Percentiles rank a stretch among this genome's conserved stretches.
These are phyloP conservation scores for Pseudoatta argentina DNA, from an alignment of 1,140 invertebrate species.

Conservation along the genomic window DNA sequence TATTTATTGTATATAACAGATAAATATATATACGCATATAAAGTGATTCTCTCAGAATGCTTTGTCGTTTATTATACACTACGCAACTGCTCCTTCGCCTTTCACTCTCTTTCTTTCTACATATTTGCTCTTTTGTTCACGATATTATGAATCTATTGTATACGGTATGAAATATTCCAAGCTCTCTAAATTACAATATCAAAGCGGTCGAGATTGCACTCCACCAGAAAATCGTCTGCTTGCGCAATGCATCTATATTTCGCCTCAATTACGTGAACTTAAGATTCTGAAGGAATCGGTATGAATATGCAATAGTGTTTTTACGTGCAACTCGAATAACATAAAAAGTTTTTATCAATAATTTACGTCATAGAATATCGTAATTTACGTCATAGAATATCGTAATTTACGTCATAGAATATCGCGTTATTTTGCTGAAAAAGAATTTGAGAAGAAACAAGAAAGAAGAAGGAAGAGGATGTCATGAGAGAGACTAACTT, in stretches of 20 bases:
- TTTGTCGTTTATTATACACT: constrained; percentile 14
- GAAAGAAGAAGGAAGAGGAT: neutral
- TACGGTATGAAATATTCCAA: neutral
- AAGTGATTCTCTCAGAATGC: constrained; percentile 45
- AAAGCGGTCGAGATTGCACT: neutral
- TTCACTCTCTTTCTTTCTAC: neutral
- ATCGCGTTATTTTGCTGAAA: neutral
- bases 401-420: too few relatives aligned
- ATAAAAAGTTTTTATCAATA: neutral
- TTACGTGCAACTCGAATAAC: neutral
- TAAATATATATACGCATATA: constrained; percentile 24
- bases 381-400: neutral
- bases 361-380: neutral
- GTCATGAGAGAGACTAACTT: neutral
- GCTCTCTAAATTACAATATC: neutral
- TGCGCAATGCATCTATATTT: neutral
- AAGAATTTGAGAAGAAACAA: neutral
- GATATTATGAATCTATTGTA: neutral
- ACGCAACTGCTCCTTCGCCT: neutral
- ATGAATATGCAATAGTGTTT: neutral
- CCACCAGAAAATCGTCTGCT: neutral
- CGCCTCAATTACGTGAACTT: neutral
- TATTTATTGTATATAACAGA: constrained; percentile 46
- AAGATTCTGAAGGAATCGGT: neutral
- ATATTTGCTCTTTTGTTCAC: neutral